phyloP scores from a whole-genome alignment of 2,113 vertebrate genomes.

The Colius striatus region DNA sequence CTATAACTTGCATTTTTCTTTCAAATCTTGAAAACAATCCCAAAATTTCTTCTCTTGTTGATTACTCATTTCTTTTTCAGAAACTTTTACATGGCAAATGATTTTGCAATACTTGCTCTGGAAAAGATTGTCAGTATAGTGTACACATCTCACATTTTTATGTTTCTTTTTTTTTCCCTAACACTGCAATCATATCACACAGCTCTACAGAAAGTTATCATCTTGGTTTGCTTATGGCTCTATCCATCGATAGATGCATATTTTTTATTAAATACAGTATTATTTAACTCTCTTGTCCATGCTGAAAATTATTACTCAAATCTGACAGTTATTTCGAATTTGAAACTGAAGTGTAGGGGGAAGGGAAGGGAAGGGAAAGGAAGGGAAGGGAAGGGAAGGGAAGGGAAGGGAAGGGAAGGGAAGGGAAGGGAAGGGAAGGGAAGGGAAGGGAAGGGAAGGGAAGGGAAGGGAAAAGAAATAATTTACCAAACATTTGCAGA shows the following conservation, averaged over 20 bases:
- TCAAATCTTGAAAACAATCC: neutral
- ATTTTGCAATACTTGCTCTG: neutral
- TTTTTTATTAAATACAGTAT: too few relatives aligned
- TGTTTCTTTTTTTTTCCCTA: neutral
- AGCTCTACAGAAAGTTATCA: neutral
- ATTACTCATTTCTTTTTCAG: neutral
- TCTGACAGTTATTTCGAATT: neutral
- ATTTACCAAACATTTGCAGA: neutral
- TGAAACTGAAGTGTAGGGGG: neutral
- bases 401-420: too few relatives aligned
- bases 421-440: neutral
- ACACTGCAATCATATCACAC: neutral
- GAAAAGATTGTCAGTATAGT: neutral
- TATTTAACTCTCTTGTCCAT: too few relatives aligned
- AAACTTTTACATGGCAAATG: neutral
- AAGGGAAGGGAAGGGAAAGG: neutral
- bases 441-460: neutral
- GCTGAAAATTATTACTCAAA: neutral
- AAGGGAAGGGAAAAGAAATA: neutral
- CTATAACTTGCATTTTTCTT: neutral
- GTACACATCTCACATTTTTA: neutral
- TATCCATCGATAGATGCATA: neutral
- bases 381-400: too few relatives aligned
- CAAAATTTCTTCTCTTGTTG: neutral
- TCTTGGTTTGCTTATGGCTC: neutral